Evolutionary conservation across 2,888 invertebrate genomes (phyloP).

Genomic region (Chloroclysta siterata): DNA sequence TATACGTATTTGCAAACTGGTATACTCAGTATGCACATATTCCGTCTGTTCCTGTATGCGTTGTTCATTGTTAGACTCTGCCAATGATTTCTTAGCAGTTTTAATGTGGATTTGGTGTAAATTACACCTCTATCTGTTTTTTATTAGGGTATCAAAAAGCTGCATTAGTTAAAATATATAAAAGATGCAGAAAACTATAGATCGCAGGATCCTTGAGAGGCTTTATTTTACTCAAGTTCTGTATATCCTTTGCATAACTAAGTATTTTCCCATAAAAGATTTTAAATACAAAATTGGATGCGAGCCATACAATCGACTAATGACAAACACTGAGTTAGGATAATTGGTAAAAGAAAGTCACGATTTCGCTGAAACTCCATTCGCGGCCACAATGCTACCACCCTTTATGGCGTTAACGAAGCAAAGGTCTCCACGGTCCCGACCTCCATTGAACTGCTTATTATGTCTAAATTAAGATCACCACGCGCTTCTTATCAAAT

Average conservation of each 20-base stretch:
- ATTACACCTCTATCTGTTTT: not conserved
- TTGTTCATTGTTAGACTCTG: conserved; percentile 37
- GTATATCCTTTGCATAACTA: conserved; percentile 25
- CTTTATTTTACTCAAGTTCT: conserved; percentile 6
- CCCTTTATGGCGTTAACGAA: conserved; percentile 71
- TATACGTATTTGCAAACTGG: conserved; percentile 56
- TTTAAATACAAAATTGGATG: conserved; percentile 31
- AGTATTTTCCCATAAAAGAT: conserved; percentile 33
- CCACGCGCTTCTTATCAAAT: conserved; percentile 45
- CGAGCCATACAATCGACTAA: conserved; percentile 34
- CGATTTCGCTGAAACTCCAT: conserved; percentile 66
- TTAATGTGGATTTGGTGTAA: not conserved
- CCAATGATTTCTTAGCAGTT: conserved; percentile 18
- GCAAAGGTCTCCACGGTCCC: conserved; percentile 61
- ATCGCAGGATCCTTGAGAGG: not conserved
- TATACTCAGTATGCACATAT: conserved; percentile 64
- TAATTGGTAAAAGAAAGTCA: conserved; percentile 71
- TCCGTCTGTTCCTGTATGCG: conserved; percentile 55
- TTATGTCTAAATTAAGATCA: conserved; percentile 62
- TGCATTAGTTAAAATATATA: not conserved
- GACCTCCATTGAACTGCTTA: conserved; percentile 61
- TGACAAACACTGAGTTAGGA: conserved; percentile 56
- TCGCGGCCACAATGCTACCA: conserved; percentile 63
- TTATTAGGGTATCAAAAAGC: not conserved
- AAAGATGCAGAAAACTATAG: no score